These are phyloP conservation scores for Theristicus caerulescens DNA, from an alignment of 2,113 vertebrate genomes.

Conservation along the genomic window DNA sequence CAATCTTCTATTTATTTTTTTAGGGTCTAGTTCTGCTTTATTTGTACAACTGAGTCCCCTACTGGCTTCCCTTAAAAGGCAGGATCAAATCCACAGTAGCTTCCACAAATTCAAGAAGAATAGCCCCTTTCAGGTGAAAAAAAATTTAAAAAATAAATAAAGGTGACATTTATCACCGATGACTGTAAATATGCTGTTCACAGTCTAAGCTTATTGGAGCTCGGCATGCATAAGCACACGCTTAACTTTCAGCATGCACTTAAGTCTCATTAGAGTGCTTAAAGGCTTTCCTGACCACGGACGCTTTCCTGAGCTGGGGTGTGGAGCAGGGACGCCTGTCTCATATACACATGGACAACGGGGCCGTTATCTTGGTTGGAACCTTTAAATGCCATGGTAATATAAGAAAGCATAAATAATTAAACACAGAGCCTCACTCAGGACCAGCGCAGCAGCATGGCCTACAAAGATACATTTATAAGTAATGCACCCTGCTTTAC, in stretches of 20 bases:
- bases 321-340: constrained; percentile 7
- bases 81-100: constrained; percentile 42
- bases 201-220: background rate
- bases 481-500: background rate
- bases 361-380: constrained; percentile 8
- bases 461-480: constrained; percentile 26
- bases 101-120: constrained; percentile 51
- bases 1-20: constrained; percentile 1
- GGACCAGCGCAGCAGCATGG: background rate
- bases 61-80: constrained; percentile 50
- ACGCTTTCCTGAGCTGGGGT: constrained; percentile 14
- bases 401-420: constrained; percentile 56
- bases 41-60: constrained; percentile 56
- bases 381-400: background rate
- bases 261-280: constrained; percentile 61
- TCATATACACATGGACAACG: background rate
- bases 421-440: constrained; percentile 47
- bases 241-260: constrained; percentile 63
- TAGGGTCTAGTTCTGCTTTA: constrained; percentile 4
- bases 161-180: constrained; percentile 48
- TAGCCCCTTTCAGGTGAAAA: constrained; percentile 29
- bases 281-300: constrained; percentile 50
- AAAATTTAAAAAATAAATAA: constrained; percentile 24
- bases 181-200: constrained; percentile 57
- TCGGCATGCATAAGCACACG: constrained; percentile 6